Percentiles rank a stretch among this genome's conserved stretches.
phyloP scores from a whole-genome alignment of 2,888 invertebrate species.

The Acleris literana region DNA sequence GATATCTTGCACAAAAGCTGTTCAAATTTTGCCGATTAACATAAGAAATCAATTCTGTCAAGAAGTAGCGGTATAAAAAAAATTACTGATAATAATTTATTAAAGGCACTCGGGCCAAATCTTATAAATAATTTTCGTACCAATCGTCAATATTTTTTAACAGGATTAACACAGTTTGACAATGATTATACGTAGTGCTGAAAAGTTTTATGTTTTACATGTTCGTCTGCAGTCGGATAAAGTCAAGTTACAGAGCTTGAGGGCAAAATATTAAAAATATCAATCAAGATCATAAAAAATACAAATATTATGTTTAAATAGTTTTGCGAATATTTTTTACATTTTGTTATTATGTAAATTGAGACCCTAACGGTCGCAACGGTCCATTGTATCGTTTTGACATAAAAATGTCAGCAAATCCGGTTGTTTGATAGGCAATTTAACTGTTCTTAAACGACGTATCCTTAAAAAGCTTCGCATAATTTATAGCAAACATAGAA shows the following conservation, averaged over 20 bases:
- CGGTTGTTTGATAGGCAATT: conserved; percentile 37
- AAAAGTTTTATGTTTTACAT: no score
- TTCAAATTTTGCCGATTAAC: not conserved
- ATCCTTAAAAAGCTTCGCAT: conserved; percentile 32
- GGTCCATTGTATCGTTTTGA: conserved; percentile 48
- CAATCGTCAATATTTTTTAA: no score
- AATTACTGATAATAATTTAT: no score
- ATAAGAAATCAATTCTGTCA: not conserved
- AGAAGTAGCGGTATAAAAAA: not conserved
- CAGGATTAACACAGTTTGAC: no score
- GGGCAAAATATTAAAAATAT: no score
- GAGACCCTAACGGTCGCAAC: conserved; percentile 58
- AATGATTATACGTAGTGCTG: no score
- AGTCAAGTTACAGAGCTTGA: no score
- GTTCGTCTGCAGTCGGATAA: no score
- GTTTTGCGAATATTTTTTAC: not conserved
- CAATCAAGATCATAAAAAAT: no score
- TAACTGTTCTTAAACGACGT: conserved; percentile 39
- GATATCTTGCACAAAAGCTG: not conserved
- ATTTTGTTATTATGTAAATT: conserved; percentile 48
- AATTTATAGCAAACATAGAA: conserved; percentile 36
- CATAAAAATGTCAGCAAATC: conserved; percentile 47
- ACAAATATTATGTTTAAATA: not conserved
- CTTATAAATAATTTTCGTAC: no score
- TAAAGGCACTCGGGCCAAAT: no score